Conservation (phyloP, 2,797 vertebrate species). For the Periparus ater region DNA sequence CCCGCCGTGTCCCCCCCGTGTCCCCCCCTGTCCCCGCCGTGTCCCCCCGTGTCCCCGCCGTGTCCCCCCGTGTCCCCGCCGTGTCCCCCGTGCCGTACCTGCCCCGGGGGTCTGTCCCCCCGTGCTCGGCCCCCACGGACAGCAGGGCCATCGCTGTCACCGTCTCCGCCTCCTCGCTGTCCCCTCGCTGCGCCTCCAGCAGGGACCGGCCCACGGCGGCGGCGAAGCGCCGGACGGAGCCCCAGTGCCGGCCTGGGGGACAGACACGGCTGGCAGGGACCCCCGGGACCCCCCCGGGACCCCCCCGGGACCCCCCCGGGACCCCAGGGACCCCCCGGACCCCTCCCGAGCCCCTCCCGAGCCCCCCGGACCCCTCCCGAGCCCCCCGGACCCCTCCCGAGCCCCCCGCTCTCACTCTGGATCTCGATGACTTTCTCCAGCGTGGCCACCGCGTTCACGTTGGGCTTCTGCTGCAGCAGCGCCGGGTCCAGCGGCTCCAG, state of each 20-base stretch:
- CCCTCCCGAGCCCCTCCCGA: too few species aligned
- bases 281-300: too few species aligned
- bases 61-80: neutral
- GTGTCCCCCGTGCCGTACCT: conserved; percentile 42
- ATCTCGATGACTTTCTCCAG: conserved; percentile 94
- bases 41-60: too few species aligned
- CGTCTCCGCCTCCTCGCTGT: conserved; percentile 90
- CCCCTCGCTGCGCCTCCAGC: conserved; percentile 82
- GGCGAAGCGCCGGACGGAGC: conserved; percentile 82
- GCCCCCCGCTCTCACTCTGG: conserved; percentile 82
- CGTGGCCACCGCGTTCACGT: conserved; percentile 87
- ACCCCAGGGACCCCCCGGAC: too few species aligned
- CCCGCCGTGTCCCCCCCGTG: too few species aligned
- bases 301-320: neutral
- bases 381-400: neutral
- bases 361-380: neutral
- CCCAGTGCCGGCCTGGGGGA: conserved; percentile 88
- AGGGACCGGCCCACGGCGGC: conserved; percentile 80
- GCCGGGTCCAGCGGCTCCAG: conserved; percentile 85
- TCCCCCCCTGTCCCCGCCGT: neutral
- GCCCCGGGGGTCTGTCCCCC: conserved; percentile 52
- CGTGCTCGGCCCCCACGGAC: conserved; percentile 84
- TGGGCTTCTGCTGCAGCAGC: conserved; percentile 87
- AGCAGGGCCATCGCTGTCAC: conserved; percentile 94
- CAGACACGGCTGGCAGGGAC: too few species aligned